Base-by-base conservation (phyloP, 2,888 invertebrate genomes). In the Parnassius smintheus region DNA sequence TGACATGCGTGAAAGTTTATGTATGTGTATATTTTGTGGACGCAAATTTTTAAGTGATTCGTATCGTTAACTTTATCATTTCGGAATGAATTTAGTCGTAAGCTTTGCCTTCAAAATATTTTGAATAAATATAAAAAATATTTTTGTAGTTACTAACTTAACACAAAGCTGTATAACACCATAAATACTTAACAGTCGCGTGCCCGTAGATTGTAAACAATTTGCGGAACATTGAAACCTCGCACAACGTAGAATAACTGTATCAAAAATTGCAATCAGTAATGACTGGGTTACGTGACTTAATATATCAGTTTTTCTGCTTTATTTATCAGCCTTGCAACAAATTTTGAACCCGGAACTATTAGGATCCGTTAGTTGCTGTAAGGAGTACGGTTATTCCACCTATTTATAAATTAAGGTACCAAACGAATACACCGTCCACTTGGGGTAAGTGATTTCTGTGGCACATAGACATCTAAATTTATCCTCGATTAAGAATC, bases 241-340 rank as follows among this genome's bases (percentile, higher is more conserved):
- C 44, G 13, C 45, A 25, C 48, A 57, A 10, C 13, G 49, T 52
- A 44, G 41, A 12, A 54, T 62, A 62, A 62, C 62, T 62, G 62
- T 62, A 62, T 45, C 58, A 62, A 62, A 58, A 58, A 62, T 54
- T 56, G 58, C 62, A 62, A 58, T 58, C 53, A 9, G 11, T 54
- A 60, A 54, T 41, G 9, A 22, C 35, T 18, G 8, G 18, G 13
- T 44, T 61, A 61, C 61, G 56, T 56, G 56, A 62, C 57, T 62
- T 44, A 44, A 56, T 56, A 57, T n/a, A n/a, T 25, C 50, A 18
- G n/a, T 57, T 46, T 12, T 50, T 51, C 22, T 49, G 11, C 41
- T 42, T 12, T 12, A 12, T 18, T 35, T 35, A 42, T 11, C 45
- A 53, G 35, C 45, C 58, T 18, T 45, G 58, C 41, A 42, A 54